Evolutionary conservation across 2,888 invertebrate species (phyloP).

Genomic region (Formica aserva): DNA sequence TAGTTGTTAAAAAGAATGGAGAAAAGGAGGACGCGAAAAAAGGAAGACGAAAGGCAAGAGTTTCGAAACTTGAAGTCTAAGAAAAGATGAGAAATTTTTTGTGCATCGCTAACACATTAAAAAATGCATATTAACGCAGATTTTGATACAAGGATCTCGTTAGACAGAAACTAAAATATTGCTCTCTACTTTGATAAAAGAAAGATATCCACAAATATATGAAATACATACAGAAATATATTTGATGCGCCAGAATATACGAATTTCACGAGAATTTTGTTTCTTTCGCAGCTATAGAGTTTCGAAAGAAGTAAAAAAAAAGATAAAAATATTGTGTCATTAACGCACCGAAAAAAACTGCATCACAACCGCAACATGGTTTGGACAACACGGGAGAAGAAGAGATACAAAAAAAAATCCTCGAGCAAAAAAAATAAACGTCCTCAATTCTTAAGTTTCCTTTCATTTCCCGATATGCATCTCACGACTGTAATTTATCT

Average conservation of each 20-base stretch:
- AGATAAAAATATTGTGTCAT: slow-evolving; percentile 2
- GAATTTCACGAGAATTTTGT: background rate
- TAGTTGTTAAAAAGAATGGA: background rate
- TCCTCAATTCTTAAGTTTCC: background rate
- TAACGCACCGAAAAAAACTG: background rate
- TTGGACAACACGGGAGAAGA: background rate
- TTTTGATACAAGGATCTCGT: background rate
- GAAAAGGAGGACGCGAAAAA: background rate
- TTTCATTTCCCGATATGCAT: slow-evolving; percentile 61
- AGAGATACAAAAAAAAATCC: background rate
- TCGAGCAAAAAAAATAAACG: background rate
- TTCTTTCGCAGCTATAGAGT: background rate
- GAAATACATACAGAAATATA: background rate
- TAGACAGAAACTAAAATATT: background rate
- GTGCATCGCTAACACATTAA: background rate
- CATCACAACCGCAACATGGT: background rate
- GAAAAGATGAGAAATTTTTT: background rate
- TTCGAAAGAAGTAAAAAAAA: slow-evolving; percentile 14
- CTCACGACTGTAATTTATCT: slow-evolving; percentile 61
- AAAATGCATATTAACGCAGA: background rate
- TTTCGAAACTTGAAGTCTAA: background rate
- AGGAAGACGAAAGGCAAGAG: background rate
- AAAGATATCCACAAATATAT: background rate
- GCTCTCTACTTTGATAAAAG: background rate
- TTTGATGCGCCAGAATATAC: background rate